Percentiles rank a stretch among this genome's conserved stretches.
phyloP scores from a whole-genome alignment of 2,113 vertebrate genomes.

The Myiozetetes cayanensis region DNA sequence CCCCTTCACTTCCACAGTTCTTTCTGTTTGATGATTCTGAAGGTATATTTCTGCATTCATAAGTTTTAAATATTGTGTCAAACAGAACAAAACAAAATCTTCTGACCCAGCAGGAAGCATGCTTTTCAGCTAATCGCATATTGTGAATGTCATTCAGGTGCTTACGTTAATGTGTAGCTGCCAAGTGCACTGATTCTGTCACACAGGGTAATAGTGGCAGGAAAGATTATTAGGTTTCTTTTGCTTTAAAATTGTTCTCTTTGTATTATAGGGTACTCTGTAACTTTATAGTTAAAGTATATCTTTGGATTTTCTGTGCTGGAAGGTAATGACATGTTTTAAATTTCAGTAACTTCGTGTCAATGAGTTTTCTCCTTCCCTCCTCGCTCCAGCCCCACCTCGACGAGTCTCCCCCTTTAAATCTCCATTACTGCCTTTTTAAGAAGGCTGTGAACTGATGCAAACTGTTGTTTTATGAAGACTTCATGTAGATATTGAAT shows the following conservation, averaged over 20 bases:
- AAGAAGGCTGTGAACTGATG: neutral
- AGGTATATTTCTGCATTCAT: neutral
- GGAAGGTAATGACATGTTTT: neutral
- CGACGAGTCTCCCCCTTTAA: neutral
- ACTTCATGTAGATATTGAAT: neutral
- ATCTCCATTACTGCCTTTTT: neutral
- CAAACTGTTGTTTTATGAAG: neutral
- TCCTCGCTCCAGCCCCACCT: neutral
- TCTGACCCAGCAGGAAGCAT: conserved; percentile 4
- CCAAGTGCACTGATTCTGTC: conserved; percentile 8
- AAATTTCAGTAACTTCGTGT: neutral
- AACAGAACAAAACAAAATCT: conserved; percentile 40
- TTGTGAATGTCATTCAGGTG: conserved; percentile 40
- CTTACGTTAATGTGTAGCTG: conserved; percentile 39
- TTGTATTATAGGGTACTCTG: neutral
- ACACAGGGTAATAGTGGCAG: neutral
- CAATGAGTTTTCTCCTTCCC: neutral
- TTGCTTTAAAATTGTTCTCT: conserved; percentile 11
- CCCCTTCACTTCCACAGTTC: neutral
- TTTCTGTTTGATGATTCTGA: neutral
- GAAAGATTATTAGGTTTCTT: neutral
- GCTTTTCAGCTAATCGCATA: conserved; percentile 35
- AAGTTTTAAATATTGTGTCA: conserved; percentile 30
- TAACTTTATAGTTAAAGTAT: neutral
- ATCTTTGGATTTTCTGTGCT: neutral